A percentile compares a stretch with the other conserved stretches of the same genome.
Conservation (phyloP, 2,797 vertebrate genomes). For the Cyclopterus lumpus region DNA sequence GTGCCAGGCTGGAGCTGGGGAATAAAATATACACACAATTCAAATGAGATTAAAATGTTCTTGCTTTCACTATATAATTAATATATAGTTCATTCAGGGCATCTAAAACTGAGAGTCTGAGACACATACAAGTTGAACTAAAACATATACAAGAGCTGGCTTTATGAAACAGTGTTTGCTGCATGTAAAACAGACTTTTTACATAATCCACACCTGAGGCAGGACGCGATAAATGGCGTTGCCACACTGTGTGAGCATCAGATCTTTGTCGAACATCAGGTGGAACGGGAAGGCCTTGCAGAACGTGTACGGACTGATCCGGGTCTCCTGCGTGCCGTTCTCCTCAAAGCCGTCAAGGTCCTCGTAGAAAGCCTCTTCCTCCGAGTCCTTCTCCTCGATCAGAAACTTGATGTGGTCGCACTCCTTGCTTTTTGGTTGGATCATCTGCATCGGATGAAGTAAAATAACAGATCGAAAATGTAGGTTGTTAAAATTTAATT, state of each 20-base stretch:
- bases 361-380: slow-evolving; percentile 97
- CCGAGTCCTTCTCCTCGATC: slow-evolving; percentile 98
- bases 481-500: background rate
- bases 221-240: slow-evolving; percentile 98
- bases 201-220: slow-evolving; percentile 89
- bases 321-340: slow-evolving; percentile 96
- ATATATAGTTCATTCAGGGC: background rate
- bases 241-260: slow-evolving; percentile 96
- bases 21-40: slow-evolving; percentile 22
- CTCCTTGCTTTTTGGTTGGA: slow-evolving; percentile 96
- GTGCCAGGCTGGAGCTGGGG: slow-evolving; percentile 94
- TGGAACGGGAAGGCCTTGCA: slow-evolving; percentile 99
- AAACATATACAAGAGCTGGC: slow-evolving; percentile 10
- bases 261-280: slow-evolving; percentile 96
- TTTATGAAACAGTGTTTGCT: background rate
- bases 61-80: background rate
- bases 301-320: slow-evolving; percentile 98
- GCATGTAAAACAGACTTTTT: slow-evolving; percentile 2
- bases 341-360: slow-evolving; percentile 98
- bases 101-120: background rate
- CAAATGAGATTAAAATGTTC: slow-evolving; percentile 3
- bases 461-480: slow-evolving; percentile 1
- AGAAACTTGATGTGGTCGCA: slow-evolving; percentile 99
- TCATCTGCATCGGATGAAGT: slow-evolving; percentile 83
- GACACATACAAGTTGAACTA: background rate